Conservation (phyloP, 2,888 invertebrate species). For the Hydroisotoma schaefferi region DNA sequence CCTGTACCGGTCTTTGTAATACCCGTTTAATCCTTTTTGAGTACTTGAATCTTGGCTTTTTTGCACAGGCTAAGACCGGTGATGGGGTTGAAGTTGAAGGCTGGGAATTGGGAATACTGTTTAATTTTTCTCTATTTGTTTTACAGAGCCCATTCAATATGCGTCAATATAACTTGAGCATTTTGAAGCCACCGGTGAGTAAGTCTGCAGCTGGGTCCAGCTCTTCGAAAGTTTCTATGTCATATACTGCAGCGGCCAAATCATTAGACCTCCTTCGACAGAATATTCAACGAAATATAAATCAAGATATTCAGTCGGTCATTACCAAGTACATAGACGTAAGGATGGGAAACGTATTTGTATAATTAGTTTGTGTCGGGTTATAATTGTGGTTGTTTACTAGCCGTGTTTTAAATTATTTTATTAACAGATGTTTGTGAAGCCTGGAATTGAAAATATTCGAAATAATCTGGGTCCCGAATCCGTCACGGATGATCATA, state of each 20-base stretch:
- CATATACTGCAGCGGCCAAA: conserved; percentile 63
- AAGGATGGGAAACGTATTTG: conserved; percentile 38
- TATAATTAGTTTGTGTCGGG: neutral
- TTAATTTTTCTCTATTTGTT: conserved; percentile 18
- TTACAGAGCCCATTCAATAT: conserved; percentile 63
- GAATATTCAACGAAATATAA: conserved; percentile 72
- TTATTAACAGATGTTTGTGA: conserved; percentile 66
- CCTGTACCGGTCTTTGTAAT: too few relatives aligned
- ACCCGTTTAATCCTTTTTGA: too few relatives aligned
- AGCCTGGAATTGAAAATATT: conserved; percentile 74
- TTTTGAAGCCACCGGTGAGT: conserved; percentile 54
- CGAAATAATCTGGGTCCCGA: conserved; percentile 69
- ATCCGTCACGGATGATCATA: conserved; percentile 70
- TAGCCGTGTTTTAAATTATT: neutral
- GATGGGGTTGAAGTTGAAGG: neutral
- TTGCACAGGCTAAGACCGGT: neutral
- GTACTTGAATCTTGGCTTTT: too few relatives aligned
- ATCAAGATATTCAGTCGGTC: conserved; percentile 72
- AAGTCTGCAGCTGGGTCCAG: conserved; percentile 44
- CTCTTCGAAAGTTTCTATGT: conserved; percentile 45
- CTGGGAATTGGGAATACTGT: neutral
- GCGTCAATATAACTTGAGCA: conserved; percentile 69
- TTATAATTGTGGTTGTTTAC: conserved; percentile 1
- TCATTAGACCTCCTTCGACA: conserved; percentile 70
- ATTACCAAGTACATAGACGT: conserved; percentile 75